Percentiles rank a stretch among this genome's conserved stretches.
Conservation (phyloP, 2,113 vertebrate genomes). For the Mormyrus iriodes region DNA sequence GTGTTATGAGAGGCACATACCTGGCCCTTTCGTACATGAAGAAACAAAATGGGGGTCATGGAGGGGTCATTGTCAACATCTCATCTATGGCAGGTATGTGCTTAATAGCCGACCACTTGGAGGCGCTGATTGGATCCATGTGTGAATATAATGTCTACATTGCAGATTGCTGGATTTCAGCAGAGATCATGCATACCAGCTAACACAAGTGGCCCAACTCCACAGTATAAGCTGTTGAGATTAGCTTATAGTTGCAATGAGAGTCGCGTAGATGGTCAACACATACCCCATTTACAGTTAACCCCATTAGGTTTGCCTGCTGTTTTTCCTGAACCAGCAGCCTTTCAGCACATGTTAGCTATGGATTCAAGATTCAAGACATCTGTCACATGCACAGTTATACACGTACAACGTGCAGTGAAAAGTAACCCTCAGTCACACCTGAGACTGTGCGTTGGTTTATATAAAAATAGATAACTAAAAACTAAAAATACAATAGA, state of each 20-base stretch:
- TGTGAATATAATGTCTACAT: background rate
- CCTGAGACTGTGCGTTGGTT: too few relatives aligned
- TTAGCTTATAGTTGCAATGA: background rate
- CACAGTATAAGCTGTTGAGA: background rate
- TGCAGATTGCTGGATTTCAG: background rate
- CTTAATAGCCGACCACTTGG: background rate
- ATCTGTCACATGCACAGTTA: too few relatives aligned
- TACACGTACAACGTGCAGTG: too few relatives aligned
- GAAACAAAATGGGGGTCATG: conserved; percentile 49
- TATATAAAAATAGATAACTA: too few relatives aligned
- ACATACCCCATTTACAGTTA: background rate
- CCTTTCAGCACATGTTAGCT: too few relatives aligned
- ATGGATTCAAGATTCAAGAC: too few relatives aligned
- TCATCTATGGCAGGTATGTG: conserved; percentile 54
- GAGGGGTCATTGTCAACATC: conserved; percentile 58
- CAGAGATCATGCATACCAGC: background rate
- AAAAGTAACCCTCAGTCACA: too few relatives aligned
- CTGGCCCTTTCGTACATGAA: conserved; percentile 63
- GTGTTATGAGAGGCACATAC: conserved; percentile 52
- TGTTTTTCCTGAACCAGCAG: background rate
- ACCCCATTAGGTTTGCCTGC: background rate
- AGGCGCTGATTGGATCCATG: background rate
- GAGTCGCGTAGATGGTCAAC: background rate
- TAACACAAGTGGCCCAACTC: background rate
- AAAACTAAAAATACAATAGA: too few relatives aligned